These are phyloP conservation scores for Macaca nemestrina DNA, from an alignment of 2,113 vertebrate species.

Conservation along the genomic window DNA sequence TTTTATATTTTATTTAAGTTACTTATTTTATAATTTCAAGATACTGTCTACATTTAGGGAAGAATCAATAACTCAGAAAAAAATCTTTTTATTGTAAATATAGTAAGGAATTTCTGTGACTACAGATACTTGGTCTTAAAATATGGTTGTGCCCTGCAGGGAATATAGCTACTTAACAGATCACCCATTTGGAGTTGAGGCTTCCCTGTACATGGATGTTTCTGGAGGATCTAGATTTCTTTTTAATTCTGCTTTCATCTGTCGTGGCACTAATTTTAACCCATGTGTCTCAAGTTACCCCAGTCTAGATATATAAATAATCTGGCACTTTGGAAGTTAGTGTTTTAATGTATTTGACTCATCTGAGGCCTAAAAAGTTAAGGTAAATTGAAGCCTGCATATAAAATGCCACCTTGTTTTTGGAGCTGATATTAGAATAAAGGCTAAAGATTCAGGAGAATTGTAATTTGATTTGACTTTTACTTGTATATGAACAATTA, in stretches of 20 bases:
- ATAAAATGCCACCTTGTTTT: background rate
- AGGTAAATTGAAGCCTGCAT: background rate
- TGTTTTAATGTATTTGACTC: background rate
- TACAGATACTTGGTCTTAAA: background rate
- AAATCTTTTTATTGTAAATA: background rate
- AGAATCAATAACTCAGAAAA: background rate
- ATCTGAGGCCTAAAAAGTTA: background rate
- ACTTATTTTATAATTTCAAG: background rate
- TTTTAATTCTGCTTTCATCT: background rate
- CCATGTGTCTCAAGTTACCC: background rate
- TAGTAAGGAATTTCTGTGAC: background rate
- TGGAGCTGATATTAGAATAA: background rate
- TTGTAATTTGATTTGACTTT: conserved; percentile 10
- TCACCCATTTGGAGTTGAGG: background rate
- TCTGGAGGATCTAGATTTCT: background rate
- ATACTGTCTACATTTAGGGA: background rate
- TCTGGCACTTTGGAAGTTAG: background rate
- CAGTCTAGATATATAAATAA: background rate
- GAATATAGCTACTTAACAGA: background rate
- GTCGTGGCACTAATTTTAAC: background rate
- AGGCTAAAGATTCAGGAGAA: background rate
- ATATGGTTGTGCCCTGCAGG: background rate
- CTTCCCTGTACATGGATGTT: background rate
- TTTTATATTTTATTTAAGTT: no score
- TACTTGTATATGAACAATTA: background rate